Evolutionary conservation across 2,797 vertebrate genomes (phyloP), one percentile per base, ranked within the genome.

Genomic region (Falco biarmicus): DNA sequence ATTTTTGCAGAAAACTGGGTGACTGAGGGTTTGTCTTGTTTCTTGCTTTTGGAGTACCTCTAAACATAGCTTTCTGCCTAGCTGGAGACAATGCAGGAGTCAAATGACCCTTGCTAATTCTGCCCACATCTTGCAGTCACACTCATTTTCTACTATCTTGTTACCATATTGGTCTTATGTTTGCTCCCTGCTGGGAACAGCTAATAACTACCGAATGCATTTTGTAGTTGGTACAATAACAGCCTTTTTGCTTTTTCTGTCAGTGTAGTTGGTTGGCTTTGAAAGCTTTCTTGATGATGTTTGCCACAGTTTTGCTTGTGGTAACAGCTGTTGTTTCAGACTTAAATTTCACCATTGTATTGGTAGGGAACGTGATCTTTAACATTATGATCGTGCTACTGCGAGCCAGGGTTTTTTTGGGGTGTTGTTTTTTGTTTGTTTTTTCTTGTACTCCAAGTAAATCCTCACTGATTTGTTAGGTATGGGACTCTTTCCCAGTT

Each of bases 121-220:
- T 95, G 60, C 89, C 91, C 65, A 45, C 65, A 66, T 96, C 89
- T 91, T 79, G 69, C 76, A 75, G 74, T 87, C 84, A 71, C 84
- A 45, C 90, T 94, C 87, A 47, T 90, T 96, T 95, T 92, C 91
- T 93, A n/a, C 85, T 93, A 8, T 91, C 96, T 93, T 87, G 89
- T 96, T 95, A 90, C 89, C 82, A 39, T 94, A 66, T 91, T 90
- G 87, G 81, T 83, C 83, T 87, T 94, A 31, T 50, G 60, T 90
- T 94, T 96, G 93, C 61, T 92, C 88, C 86, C 94, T 95, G 91
- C 87, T 87, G 93, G 91, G 87, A 89, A 69, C 81, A 87, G 48
- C 77, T 94, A 89, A 91, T 89, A 91, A 89, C 94, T 89, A 83
- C 90, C 66, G 86, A 93, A 80, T 88, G 57, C 75, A 64, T 74